These are phyloP conservation scores for Drosophila putrida DNA, from an alignment of 2,888 invertebrate genomes.

Conservation along the genomic window DNA sequence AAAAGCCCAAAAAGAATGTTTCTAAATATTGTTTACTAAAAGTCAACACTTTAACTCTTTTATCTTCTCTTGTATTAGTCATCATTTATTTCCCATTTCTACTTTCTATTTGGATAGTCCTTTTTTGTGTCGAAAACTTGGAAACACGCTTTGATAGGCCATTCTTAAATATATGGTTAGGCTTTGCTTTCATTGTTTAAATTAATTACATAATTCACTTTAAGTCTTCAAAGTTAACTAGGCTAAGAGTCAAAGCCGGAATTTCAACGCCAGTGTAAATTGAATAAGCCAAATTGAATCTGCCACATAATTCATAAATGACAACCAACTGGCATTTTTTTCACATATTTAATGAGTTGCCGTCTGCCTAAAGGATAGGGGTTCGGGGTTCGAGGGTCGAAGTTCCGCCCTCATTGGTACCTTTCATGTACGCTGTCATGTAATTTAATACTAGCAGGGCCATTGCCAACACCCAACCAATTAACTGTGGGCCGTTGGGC, in stretches of 20 bases:
- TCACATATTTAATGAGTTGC: constrained; percentile 62
- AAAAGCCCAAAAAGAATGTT: too few species aligned
- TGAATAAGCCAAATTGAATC: constrained; percentile 53
- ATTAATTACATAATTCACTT: constrained; percentile 1
- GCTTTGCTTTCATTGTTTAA: background rate
- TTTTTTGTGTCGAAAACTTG: too few species aligned
- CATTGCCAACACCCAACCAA: constrained; percentile 71
- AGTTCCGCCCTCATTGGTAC: background rate
- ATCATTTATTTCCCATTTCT: too few species aligned
- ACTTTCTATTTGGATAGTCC: too few species aligned
- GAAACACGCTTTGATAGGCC: too few species aligned
- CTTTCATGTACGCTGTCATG: constrained; percentile 75
- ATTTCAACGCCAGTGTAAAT: constrained; percentile 33
- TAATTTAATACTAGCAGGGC: constrained; percentile 68
- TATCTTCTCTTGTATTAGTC: too few species aligned
- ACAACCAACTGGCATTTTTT: constrained; percentile 31
- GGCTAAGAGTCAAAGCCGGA: constrained; percentile 15
- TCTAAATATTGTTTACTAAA: too few species aligned
- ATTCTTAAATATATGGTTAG: background rate
- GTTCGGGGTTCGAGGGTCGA: background rate
- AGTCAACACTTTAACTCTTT: too few species aligned
- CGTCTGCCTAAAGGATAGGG: background rate
- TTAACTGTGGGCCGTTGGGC: constrained; percentile 72
- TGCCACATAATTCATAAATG: constrained; percentile 60
- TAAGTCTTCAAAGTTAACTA: background rate